Conservation (phyloP, 2,797 vertebrate species). For the Notolepis coatsorum region DNA sequence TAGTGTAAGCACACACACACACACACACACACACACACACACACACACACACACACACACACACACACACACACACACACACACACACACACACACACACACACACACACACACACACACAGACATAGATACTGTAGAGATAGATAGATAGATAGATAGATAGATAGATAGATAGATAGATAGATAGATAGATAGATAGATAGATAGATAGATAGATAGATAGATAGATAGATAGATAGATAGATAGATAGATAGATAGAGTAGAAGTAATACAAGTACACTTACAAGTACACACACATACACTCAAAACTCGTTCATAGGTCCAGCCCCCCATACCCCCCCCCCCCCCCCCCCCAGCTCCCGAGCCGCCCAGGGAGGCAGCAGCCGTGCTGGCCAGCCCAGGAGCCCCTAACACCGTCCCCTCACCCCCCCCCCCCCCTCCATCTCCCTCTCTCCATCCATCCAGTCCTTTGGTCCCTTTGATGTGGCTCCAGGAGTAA, state of each 20-base stretch:
- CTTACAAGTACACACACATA: no score
- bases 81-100: conserved; percentile 6
- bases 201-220: no score
- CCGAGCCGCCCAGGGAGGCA: conserved; percentile 59
- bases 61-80: conserved; percentile 17
- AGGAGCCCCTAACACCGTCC: conserved; percentile 43
- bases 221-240: no score
- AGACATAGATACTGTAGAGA: background rate
- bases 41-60: background rate
- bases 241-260: no score
- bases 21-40: conserved; percentile 21
- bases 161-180: background rate
- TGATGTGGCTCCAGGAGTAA: conserved; percentile 75
- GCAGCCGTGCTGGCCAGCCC: conserved; percentile 33
- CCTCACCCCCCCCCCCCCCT: conserved; percentile 53
- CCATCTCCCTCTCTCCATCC: no score
- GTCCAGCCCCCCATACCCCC: conserved; percentile 35
- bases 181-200: background rate
- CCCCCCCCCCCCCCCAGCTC: conserved; percentile 34
- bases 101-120: background rate
- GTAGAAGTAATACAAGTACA: background rate
- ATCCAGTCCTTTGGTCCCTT: no score
- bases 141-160: no score
- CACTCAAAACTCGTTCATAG: conserved; percentile 46
- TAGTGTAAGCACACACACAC: no score